These are phyloP conservation scores for Chydorus sphaericus DNA, from an alignment of 2,888 invertebrate genomes.

Conservation along the genomic window DNA sequence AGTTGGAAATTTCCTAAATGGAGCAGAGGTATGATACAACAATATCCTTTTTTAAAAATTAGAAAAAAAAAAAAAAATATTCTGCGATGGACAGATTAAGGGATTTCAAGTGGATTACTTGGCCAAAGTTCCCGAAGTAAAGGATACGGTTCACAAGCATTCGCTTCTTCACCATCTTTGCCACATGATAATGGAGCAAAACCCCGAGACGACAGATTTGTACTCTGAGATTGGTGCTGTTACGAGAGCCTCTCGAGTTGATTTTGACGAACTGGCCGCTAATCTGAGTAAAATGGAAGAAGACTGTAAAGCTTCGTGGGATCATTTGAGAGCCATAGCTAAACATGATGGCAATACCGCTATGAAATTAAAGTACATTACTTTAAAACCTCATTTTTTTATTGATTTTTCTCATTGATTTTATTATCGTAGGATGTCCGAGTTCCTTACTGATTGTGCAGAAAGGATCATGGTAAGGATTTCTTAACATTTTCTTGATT, in stretches of 20 bases:
- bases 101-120: conserved; percentile 97
- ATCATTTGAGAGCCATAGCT: conserved; percentile 82
- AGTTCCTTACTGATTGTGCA: conserved; percentile 91
- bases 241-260: conserved; percentile 80
- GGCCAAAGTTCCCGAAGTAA: conserved; percentile 93
- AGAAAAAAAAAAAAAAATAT: background rate
- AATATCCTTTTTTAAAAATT: no score
- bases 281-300: conserved; percentile 78
- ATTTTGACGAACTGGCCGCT: conserved; percentile 77
- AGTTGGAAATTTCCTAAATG: conserved; percentile 93
- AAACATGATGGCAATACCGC: conserved; percentile 76
- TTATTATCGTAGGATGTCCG: conserved; percentile 49
- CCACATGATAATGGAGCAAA: conserved; percentile 92
- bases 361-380: conserved; percentile 61
- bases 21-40: conserved; percentile 40
- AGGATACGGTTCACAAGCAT: conserved; percentile 98
- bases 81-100: conserved; percentile 46
- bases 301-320: conserved; percentile 96
- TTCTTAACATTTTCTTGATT: conserved; percentile 24
- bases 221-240: conserved; percentile 93
- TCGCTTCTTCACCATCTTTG: conserved; percentile 93
- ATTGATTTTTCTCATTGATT: background rate
- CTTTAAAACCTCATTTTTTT: background rate
- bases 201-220: conserved; percentile 85
- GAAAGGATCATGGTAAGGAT: conserved; percentile 85